Evolutionary conservation across 2,888 invertebrate species (phyloP).

Genomic region (Ormyrus pomaceus): DNA sequence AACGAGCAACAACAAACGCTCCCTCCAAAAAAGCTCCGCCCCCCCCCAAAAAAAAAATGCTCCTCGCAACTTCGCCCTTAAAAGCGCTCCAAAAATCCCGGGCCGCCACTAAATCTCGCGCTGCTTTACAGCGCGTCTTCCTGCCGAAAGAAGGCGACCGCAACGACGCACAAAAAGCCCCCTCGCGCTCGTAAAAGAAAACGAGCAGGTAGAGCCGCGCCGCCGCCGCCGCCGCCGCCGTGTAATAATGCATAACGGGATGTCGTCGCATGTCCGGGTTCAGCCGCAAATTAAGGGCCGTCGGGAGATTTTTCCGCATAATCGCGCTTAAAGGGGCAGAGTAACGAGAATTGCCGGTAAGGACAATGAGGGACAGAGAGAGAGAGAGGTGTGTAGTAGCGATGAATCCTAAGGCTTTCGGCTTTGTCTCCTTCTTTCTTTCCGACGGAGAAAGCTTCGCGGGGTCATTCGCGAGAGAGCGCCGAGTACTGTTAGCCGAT

Average conservation of each 20-base stretch:
- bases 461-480: slow-evolving; percentile 31
- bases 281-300: slow-evolving; percentile 50
- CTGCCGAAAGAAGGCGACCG: no score
- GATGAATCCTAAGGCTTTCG: neutral
- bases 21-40: no score
- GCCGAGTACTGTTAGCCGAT: slow-evolving; percentile 30
- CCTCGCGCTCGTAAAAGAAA: neutral
- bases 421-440: no score
- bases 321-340: slow-evolving; percentile 28
- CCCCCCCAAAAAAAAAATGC: no score
- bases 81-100: no score
- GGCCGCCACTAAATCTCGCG: no score
- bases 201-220: neutral
- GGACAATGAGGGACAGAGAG: slow-evolving; percentile 13
- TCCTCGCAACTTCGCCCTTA: no score
- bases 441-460: neutral
- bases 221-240: slow-evolving; percentile 37
- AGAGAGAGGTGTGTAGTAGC: neutral
- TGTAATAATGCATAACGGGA: slow-evolving; percentile 65
- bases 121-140: no score
- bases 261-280: slow-evolving; percentile 62
- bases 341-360: no score
- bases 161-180: no score
- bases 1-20: no score
- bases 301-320: neutral